Percentiles rank a stretch among this genome's conserved stretches.
Evolutionary conservation across 2,888 invertebrate species (phyloP).

Genomic region (Erebia aethiops): DNA sequence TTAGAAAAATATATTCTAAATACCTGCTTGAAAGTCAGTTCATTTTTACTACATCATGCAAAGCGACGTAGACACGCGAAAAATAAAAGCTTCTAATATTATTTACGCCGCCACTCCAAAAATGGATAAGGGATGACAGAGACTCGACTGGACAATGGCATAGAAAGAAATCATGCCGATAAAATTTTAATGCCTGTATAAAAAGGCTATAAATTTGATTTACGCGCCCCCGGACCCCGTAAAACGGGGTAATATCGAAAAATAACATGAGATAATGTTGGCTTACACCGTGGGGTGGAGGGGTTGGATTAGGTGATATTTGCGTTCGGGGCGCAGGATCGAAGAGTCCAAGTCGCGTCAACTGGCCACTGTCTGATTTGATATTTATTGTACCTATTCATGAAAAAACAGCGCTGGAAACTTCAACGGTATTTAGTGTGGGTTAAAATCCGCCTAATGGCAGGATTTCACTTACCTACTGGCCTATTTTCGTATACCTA

Average conservation of each 20-base stretch:
- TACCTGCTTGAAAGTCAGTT: neutral
- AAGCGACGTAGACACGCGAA: slow-evolving; percentile 12
- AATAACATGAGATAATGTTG: slow-evolving; percentile 80
- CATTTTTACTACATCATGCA: neutral
- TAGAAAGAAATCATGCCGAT: slow-evolving; percentile 77
- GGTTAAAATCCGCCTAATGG: no score
- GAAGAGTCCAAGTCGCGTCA: slow-evolving; percentile 30
- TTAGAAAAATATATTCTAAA: neutral
- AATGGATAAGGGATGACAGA: slow-evolving; percentile 56
- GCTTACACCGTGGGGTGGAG: slow-evolving; percentile 70
- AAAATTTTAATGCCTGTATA: slow-evolving; percentile 82
- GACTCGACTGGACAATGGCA: slow-evolving; percentile 70
- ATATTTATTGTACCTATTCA: slow-evolving; percentile 7
- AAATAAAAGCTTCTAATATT: slow-evolving; percentile 29
- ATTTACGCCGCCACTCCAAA: slow-evolving; percentile 35
- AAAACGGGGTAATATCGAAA: slow-evolving; percentile 80
- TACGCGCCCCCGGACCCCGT: slow-evolving; percentile 70
- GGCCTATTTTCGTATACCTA: no score
- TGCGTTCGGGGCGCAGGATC: slow-evolving; percentile 39
- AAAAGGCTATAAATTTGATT: slow-evolving; percentile 82
- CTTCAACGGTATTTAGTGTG: neutral
- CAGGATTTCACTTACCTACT: no score
- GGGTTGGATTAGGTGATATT: slow-evolving; percentile 63
- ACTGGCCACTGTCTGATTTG: slow-evolving; percentile 24
- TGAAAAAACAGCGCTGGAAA: neutral